Base-by-base conservation (phyloP, 2,113 vertebrate genomes). In the Pelmatolapia mariae region DNA sequence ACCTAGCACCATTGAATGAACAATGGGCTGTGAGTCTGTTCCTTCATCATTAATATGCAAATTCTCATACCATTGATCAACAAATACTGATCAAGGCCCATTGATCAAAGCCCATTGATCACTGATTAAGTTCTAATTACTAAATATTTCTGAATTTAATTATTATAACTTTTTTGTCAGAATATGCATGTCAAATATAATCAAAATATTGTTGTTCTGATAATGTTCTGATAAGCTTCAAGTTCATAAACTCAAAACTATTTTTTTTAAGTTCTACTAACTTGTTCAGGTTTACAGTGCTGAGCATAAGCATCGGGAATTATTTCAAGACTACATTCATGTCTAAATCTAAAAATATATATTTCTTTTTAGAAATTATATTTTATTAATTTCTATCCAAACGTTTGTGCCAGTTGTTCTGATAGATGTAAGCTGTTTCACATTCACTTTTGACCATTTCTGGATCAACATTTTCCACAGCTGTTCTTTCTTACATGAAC, bases 1-100 rank as follows among this genome's bases (percentile, higher is more conserved):
- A 57, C 56, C 56, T 26, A 9, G 56, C 31, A 63, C 59, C 59
- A 63, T 0, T 63, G 59, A 63, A 19, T 0, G 18, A n/a, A 63
- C 31, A 36, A 12, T 63, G 31, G 31, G 6, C 2, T 63, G 59
- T 19, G 59, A 63, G 59, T 36, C 1, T 36, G 10, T n/a, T 63
- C 10, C 1, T 36, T 63, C 6, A 63, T 63, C 59, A 63, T 63
- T 63, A 63, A 63, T 63, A 63, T 36, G 59, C 10, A 36, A 63
- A 36, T 36, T 63, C 59, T 63, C 59, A 63, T 63, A 31, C 10
- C 10, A 63, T 0, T 63, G 2, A 63, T 63, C 59, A 63, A 7
- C 59, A 63, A 36, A 6, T 63, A 63, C 59, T 36, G 59, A 63
- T 63, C 31, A 63, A 19, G 1, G 59, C 29, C 29, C 16, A 33